A percentile compares a stretch with the other conserved stretches of the same genome.
Evolutionary conservation across 2,113 vertebrate genomes (phyloP).

Genomic region (Embiotoca jacksoni): DNA sequence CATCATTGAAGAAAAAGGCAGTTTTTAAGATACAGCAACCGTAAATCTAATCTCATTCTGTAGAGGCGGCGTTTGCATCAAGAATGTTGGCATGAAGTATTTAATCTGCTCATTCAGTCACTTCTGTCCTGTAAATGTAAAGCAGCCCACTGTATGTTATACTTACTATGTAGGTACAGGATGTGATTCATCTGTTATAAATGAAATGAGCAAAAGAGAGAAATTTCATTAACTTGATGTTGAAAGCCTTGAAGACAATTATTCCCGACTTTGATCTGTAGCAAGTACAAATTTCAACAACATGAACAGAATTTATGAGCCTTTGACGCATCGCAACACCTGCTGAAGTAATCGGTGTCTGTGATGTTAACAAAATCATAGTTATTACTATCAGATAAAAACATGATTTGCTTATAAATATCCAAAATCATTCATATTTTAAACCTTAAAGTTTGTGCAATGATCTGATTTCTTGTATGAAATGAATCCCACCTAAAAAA

Average conservation of each 20-base stretch:
- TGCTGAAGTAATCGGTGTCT: background rate
- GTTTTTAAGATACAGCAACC: constrained; percentile 48
- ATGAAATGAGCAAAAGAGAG: background rate
- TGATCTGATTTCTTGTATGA: background rate
- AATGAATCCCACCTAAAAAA: background rate
- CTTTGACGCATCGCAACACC: background rate
- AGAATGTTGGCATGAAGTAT: constrained; percentile 28
- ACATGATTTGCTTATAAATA: no score
- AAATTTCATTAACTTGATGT: constrained; percentile 1
- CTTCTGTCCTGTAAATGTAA: constrained; percentile 17
- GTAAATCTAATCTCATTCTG: constrained; percentile 50
- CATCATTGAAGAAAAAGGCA: constrained; percentile 54
- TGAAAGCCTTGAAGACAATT: background rate
- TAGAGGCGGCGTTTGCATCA: background rate
- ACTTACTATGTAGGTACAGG: constrained; percentile 10
- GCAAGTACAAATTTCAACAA: constrained; percentile 3
- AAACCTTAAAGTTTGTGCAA: background rate
- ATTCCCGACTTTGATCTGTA: no score
- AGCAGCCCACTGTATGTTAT: constrained; percentile 13
- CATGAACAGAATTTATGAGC: background rate
- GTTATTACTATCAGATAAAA: no score
- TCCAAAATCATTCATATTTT: no score
- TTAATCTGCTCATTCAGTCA: constrained; percentile 9
- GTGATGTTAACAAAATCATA: no score
- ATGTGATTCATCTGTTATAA: background rate